Evolutionary conservation across 2,888 invertebrate genomes (phyloP).

Genomic region (Dimorphilus gyrociliatus): DNA sequence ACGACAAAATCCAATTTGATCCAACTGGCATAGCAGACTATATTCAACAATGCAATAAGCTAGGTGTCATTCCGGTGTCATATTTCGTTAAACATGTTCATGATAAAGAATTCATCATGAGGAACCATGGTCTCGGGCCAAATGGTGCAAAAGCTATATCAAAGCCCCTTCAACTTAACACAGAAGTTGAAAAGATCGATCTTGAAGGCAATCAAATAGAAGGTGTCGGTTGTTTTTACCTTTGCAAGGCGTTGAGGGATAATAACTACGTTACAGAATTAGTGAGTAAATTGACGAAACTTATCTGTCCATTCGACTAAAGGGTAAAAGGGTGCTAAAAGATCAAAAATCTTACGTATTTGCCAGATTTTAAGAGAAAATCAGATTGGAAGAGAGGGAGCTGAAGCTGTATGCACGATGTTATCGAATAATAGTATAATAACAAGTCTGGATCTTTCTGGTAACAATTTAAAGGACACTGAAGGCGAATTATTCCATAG

Average conservation of each 20-base stretch:
- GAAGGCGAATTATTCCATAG: background rate
- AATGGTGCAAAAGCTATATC: conserved; percentile 11
- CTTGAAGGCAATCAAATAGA: conserved; percentile 22
- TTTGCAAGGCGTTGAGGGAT: conserved; percentile 18
- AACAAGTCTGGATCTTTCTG: conserved; percentile 17
- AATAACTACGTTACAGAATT: conserved; percentile 20
- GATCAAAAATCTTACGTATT: background rate
- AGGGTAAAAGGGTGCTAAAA: background rate
- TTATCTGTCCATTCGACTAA: background rate
- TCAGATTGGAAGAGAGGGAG: conserved; percentile 15
- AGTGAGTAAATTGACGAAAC: conserved; percentile 11
- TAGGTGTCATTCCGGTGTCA: conserved; percentile 18
- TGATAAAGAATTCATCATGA: conserved; percentile 13
- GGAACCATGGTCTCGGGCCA: conserved; percentile 10
- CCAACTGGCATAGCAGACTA: conserved; percentile 17
- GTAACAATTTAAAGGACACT: conserved; percentile 8
- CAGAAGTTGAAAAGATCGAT: conserved; percentile 17
- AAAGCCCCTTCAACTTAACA: conserved; percentile 16
- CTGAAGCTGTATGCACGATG: conserved; percentile 15
- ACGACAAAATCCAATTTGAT: conserved; percentile 14
- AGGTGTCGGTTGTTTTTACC: conserved; percentile 13
- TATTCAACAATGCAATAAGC: conserved; percentile 16
- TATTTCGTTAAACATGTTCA: conserved; percentile 20
- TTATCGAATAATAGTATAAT: conserved; percentile 17
- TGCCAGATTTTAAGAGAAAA: conserved; percentile 22